Base-by-base conservation (phyloP, 2,888 invertebrate species). In the Cryptus armator region DNA sequence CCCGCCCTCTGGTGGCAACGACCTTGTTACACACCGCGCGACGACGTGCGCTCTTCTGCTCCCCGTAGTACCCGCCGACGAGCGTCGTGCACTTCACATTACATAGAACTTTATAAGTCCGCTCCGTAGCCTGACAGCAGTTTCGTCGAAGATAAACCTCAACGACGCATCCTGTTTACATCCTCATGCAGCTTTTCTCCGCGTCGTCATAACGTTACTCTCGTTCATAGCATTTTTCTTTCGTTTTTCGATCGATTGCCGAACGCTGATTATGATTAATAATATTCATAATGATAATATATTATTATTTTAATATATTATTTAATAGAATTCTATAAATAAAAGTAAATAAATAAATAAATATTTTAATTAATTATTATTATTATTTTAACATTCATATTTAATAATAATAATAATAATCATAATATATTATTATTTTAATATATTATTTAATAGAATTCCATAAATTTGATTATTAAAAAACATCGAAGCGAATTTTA, bases 91-190 rank as follows among this genome's bases (percentile, higher is more conserved):
- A 70, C 48, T 64, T 70, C 44, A 32, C 83, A 67, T 74, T 32
- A 70, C 59, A 59, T 53, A 53, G 74, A 32, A 70, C 72, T 74
- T 78, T 83, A 70, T 74, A 74, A 79, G 62, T 44, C 43, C 44
- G 16, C 56, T 24, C 29, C 43, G 56, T 9, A 46, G 70, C 70
- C 78, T 70, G 70, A 37, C 51, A 66, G 12, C 74, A 48, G 72
- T 37, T 46, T 46, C 62, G 64, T 19, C 32, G 48, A 32, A 24
- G 79, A 84, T 80, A 76, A 84, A 80, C 76, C 19, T 56, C 56
- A 37, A 37, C 46, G 53, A 24, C 9, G 86, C 86, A 88, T 90
- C 89, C 89, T 89, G 89, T 90, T 89, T 88, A 89, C 87, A 89
- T 90, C 87, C 88, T 86, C 87, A 37, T 12, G 12, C 80, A 43